Base-by-base conservation (phyloP, 64 coral and sea anemone genomes). In the Dendronephthya gigantea region DNA sequence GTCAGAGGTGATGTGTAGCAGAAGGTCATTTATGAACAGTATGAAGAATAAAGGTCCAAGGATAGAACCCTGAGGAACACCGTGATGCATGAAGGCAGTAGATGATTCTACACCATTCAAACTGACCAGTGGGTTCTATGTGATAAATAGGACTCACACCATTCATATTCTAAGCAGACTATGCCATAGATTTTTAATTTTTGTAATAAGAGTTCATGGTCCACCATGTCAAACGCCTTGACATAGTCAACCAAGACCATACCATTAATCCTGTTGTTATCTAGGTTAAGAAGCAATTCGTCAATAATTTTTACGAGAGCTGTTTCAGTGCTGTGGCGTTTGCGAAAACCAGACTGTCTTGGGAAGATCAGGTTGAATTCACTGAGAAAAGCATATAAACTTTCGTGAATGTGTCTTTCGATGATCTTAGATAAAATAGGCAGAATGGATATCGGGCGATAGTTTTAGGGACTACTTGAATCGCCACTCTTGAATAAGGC, bases 401-500 rank as follows among this genome's bases (percentile, higher is more conserved):
- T 68, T 45, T 81, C 68, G 48, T 81, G 86, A 30, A 87, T 39
- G 48, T 75, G 68, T 68, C 86, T 13, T 28, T 87, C 86, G 40
- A 87, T 87, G 30, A 88, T 50, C 51, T 49, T 66, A 48, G 86
- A 87, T 36, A 87, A 49, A 62, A 87, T 32, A 72, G 86, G 47
- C 1, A 87, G 85, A 62, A 52, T 72, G 58, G 76, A 88, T 49
- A 90, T 90, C 23, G 89, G 83, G 72, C 83, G 62, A 79, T 90
- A 90, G 58, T 85, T 90, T 49, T 23, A 59, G 5, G 68, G 84
- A 84, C 58, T 84, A 75, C 65, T 75, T 35, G 74, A 30, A 90
- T 85, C 83, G 52, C 68, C 83, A 31, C 50, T 84, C 68, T 90
- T 85, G 66, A 90, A 90, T 43, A 90, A 85, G 88, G 88, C 25